Evolutionary conservation across 2,888 invertebrate genomes (phyloP).

Genomic region (Cacoxenus indagator): DNA sequence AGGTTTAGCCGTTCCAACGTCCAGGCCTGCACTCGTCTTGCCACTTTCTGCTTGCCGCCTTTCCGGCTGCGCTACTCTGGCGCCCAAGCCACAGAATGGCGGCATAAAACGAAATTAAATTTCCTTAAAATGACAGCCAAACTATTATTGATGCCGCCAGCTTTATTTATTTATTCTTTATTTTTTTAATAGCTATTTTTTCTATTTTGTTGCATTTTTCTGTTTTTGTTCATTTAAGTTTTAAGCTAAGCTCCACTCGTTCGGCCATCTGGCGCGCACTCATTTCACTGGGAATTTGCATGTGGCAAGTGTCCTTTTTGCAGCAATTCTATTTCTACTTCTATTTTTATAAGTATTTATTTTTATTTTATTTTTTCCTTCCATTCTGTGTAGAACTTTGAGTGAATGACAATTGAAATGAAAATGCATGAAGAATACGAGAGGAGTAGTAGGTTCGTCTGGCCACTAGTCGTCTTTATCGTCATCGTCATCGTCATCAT

Average conservation of each 20-base stretch:
- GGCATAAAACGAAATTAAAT: constrained; percentile 53
- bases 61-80: background rate
- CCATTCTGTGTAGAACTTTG: background rate
- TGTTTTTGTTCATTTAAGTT: background rate
- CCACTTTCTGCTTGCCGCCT: background rate
- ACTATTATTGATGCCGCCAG: constrained; percentile 37
- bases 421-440: background rate
- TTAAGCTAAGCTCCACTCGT: background rate
- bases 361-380: background rate
- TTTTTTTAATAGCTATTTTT: background rate
- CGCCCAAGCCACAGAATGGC: constrained; percentile 15
- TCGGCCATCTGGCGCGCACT: background rate
- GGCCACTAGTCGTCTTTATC: constrained; percentile 50
- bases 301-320: background rate
- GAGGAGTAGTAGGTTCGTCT: constrained; percentile 45
- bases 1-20: background rate
- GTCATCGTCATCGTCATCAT: too few relatives aligned
- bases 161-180: background rate
- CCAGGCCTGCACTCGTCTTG: background rate
- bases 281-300: background rate
- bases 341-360: background rate
- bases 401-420: background rate
- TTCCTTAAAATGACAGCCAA: constrained; percentile 47
- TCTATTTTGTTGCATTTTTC: background rate
- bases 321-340: background rate